Conservation (phyloP, 1,140 invertebrate genomes). For the Galleria mellonella region DNA sequence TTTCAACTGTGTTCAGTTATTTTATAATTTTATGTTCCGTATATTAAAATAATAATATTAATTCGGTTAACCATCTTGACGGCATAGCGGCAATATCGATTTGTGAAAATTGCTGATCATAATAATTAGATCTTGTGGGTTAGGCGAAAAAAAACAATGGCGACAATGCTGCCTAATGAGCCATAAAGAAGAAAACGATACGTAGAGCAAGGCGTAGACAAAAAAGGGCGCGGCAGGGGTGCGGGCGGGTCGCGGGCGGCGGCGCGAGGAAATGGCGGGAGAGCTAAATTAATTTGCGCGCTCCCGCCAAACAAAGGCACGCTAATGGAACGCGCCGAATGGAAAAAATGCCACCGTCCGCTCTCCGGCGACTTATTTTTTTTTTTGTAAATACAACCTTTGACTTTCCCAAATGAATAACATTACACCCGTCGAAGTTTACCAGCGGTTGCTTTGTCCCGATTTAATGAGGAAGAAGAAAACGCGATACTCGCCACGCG, state of each 20-base stretch:
- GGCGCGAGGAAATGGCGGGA: slow-evolving; percentile 68
- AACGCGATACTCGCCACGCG: slow-evolving; percentile 36
- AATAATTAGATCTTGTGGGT: slow-evolving; percentile 61
- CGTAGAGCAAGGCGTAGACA: slow-evolving; percentile 71
- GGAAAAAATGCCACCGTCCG: slow-evolving; percentile 74
- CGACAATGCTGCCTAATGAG: slow-evolving; percentile 70
- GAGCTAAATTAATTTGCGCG: slow-evolving; percentile 74
- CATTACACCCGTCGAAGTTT: slow-evolving; percentile 63
- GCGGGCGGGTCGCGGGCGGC: slow-evolving; percentile 34
- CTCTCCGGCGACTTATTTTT: slow-evolving; percentile 69
- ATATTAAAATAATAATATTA: no score
- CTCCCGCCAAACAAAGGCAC: slow-evolving; percentile 73
- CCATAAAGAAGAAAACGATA: slow-evolving; percentile 74
- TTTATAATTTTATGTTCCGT: no score
- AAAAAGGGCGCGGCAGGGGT: slow-evolving; percentile 57
- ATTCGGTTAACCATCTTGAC: no score
- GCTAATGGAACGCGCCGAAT: slow-evolving; percentile 73
- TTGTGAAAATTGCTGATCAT: slow-evolving; percentile 36
- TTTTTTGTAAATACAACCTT: slow-evolving; percentile 69
- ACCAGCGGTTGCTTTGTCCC: slow-evolving; percentile 55
- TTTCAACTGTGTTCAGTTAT: no score
- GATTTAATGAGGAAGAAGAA: slow-evolving; percentile 61
- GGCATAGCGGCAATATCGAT: slow-evolving; percentile 11
- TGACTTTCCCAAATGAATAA: slow-evolving; percentile 71
- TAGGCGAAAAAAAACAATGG: slow-evolving; percentile 67